Conservation (phyloP, 1,140 invertebrate species). For the Pinna nobilis region DNA sequence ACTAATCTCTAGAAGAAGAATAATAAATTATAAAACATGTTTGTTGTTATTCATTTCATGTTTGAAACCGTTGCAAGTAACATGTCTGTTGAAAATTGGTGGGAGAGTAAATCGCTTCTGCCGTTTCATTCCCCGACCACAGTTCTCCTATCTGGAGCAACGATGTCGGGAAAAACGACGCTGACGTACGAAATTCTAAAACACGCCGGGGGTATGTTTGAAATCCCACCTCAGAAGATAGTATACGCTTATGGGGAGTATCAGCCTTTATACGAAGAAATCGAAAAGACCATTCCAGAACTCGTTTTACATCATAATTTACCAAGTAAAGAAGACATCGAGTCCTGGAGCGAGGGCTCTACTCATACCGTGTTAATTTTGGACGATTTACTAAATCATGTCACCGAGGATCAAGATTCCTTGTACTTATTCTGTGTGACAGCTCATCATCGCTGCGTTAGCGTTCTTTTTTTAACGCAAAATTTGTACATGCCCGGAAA, state of each 20-base stretch:
- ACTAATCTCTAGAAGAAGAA: no score
- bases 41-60: no score
- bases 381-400: conserved; percentile 30
- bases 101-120: not conserved
- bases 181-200: not conserved
- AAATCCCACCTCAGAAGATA: conserved; percentile 1
- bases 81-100: conserved; percentile 7
- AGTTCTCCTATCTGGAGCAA: conserved; percentile 4
- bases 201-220: conserved; percentile 9
- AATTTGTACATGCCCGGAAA: conserved; percentile 26
- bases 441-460: conserved; percentile 18
- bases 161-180: not conserved
- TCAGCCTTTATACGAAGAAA: conserved; percentile 17
- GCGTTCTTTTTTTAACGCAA: conserved; percentile 20
- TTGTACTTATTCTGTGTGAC: conserved; percentile 23
- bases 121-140: conserved; percentile 4
- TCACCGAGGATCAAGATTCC: conserved; percentile 16
- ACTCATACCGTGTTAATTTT: conserved; percentile 29
- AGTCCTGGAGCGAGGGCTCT: conserved; percentile 9
- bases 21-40: no score
- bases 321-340: conserved; percentile 4
- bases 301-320: conserved; percentile 21
- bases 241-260: conserved; percentile 8
- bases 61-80: no score
- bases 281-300: conserved; percentile 14